Evolutionary conservation across 2,797 vertebrate genomes (phyloP).

Genomic region (Poliocrania exsul): DNA sequence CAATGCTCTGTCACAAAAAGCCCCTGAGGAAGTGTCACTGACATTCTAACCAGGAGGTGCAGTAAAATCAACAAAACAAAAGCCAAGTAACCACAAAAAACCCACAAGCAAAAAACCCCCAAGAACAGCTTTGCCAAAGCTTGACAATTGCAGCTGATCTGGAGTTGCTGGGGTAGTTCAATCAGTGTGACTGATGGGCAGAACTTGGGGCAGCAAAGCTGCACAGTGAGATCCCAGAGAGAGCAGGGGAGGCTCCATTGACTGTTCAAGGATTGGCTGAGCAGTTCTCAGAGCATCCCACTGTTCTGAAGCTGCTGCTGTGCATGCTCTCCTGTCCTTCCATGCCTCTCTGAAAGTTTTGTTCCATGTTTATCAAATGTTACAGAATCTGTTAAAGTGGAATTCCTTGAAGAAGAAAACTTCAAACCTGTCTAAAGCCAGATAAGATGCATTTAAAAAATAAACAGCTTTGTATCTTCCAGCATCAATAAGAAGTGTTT

Average conservation of each 20-base stretch:
- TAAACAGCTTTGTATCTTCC: neutral
- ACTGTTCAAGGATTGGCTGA: neutral
- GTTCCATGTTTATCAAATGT: neutral
- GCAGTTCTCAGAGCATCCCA: neutral
- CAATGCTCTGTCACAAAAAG: neutral
- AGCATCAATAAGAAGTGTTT: neutral
- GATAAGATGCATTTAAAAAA: neutral
- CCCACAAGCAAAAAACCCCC: rapidly evolving
- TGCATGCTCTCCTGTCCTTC: neutral
- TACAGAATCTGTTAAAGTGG: neutral
- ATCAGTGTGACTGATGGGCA: neutral
- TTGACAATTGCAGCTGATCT: neutral
- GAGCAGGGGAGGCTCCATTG: neutral
- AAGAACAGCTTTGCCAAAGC: neutral
- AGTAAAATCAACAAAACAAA: neutral
- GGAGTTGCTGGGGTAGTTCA: neutral
- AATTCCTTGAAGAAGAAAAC: neutral
- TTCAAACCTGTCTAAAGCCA: neutral
- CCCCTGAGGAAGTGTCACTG: neutral
- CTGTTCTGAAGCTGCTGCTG: neutral
- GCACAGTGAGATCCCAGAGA: neutral
- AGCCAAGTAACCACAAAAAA: neutral
- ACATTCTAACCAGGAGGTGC: neutral
- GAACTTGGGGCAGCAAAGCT: neutral
- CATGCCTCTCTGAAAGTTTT: neutral